These are phyloP conservation scores for Sminthurides bifidus DNA, from an alignment of 1,140 invertebrate species.

Conservation along the genomic window DNA sequence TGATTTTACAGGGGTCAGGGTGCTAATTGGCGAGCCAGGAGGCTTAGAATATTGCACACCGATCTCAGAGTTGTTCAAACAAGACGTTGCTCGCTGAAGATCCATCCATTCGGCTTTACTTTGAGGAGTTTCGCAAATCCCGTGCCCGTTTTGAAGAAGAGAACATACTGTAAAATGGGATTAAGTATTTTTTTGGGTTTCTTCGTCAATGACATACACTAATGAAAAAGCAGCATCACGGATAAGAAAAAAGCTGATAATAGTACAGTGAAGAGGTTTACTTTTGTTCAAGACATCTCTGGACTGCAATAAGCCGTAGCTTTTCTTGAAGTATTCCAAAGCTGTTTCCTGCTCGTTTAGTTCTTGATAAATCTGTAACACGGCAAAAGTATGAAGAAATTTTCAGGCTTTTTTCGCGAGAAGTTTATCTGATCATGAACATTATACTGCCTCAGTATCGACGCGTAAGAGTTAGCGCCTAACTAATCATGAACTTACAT, in stretches of 20 bases:
- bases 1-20: neutral
- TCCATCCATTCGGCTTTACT: neutral
- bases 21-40: neutral
- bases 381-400: neutral
- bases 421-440: neutral
- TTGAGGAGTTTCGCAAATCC: neutral
- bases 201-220: neutral
- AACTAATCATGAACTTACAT: neutral
- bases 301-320: neutral
- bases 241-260: neutral
- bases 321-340: slow-evolving; percentile 2
- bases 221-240: neutral
- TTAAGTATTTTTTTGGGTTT: neutral
- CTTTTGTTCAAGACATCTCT: slow-evolving; percentile 6
- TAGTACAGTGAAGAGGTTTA: neutral
- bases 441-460: neutral
- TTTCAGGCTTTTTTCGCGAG: too few relatives aligned
- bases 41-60: neutral
- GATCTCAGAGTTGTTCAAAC: neutral
- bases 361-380: neutral
- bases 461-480: neutral
- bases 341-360: neutral
- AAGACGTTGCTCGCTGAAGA: neutral
- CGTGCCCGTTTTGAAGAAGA: slow-evolving; percentile 3
- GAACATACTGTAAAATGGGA: neutral